Base-by-base conservation (phyloP, 1,140 invertebrate species). In the Scaptomyza pallida region DNA sequence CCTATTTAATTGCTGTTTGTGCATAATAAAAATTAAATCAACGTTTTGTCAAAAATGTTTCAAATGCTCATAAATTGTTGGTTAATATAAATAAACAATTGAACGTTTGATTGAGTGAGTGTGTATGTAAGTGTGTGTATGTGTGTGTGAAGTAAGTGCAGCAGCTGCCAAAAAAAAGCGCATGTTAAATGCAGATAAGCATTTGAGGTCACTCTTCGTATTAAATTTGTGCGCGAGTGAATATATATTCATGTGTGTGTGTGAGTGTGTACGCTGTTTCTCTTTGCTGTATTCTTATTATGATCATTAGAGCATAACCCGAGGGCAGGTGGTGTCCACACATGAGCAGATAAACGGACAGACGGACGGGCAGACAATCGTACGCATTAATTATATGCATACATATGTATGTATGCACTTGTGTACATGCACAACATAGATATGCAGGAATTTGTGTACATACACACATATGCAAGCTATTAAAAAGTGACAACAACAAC, bases 281-380 rank as follows among this genome's bases (percentile, higher is more conserved):
- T 59, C 65, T 57, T 67, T 54, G 69, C 45, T 59, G 37, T 78
- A 61, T 59, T 63, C 60, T 64, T 48, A 69, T 77, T 76, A 75
- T 86, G 78, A 78, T 88, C 82, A 70, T 61, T 74, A 67, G 74
- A 88, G 74, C 82, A 86, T 71, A 86, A 88, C 82, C 60, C 56
- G 71, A 82, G 78, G 82, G 82, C 82, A 86, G 82, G 82, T 86
- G 82, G 78, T 88, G 81, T 78, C 82, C 71, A 74, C 72, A 85
- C 69, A 78, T 69, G 56, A 68, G 50, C 64, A 68, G 41, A 69
- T 19, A 48, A 12, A 17, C 19, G 12, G 17, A 10, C 43, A 10
- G 41, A 9, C 41, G 10, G 52, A 41, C n/a, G 45, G 15, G 45
- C 45, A 17, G 69, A 72, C 47, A 57, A 48, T 45, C 62, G 55